These are phyloP conservation scores for Drosophila melanosoma DNA, from an alignment of 2,888 invertebrate genomes.

Conservation along the genomic window DNA sequence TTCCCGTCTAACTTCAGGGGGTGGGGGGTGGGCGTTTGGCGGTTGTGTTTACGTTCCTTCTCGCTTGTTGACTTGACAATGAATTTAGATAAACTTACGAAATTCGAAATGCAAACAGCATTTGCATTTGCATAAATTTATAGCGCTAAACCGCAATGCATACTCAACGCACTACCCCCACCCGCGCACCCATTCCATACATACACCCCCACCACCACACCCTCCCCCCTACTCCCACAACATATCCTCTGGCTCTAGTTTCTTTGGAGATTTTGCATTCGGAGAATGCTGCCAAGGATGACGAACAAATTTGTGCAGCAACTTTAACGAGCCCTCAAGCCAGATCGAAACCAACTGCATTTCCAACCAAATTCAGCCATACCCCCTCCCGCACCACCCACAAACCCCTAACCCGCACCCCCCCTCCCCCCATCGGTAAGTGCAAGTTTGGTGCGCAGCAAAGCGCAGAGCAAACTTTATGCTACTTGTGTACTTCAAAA, in stretches of 20 bases:
- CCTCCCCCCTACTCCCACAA: not conserved
- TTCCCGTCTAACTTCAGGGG: slow-evolving; percentile 13
- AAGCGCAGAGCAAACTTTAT: slow-evolving; percentile 71
- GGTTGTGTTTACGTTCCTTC: not conserved
- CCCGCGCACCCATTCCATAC: not conserved
- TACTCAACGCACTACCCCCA: not conserved
- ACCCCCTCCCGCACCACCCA: not conserved
- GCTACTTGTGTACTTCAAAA: slow-evolving; percentile 75
- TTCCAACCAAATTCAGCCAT: not conserved
- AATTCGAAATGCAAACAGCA: slow-evolving; percentile 80
- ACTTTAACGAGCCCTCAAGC: slow-evolving; percentile 49
- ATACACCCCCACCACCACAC: not conserved
- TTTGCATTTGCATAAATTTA: slow-evolving; percentile 79
- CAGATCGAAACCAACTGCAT: not conserved
- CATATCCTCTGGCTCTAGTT: not conserved
- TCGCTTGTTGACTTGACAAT: slow-evolving; percentile 72
- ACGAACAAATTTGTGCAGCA: slow-evolving; percentile 68
- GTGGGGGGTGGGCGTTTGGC: not conserved
- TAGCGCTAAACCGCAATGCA: slow-evolving; percentile 28
- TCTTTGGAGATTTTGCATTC: slow-evolving; percentile 37
- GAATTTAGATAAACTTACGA: slow-evolving; percentile 78
- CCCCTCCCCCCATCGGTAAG: not conserved
- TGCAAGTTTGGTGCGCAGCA: slow-evolving; percentile 66
- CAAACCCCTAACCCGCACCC: no score
- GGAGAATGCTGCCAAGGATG: slow-evolving; percentile 42